These are phyloP conservation scores for Pseudomyrmex flavicornis DNA, from an alignment of 1,140 invertebrate species.

Conservation along the genomic window DNA sequence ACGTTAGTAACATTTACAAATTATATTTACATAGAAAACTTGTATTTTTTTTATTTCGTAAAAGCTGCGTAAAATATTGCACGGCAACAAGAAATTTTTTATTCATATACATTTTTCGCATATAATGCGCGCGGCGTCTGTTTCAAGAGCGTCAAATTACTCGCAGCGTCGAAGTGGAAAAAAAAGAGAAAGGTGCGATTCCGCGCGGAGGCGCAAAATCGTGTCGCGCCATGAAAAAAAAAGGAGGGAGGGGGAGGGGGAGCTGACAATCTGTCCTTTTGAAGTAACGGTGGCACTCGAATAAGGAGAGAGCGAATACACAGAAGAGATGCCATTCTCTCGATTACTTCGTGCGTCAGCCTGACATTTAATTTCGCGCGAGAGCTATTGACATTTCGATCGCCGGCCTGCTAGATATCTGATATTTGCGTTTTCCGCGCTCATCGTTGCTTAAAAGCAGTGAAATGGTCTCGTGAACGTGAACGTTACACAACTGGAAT, in stretches of 20 bases:
- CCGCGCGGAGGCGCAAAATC: constrained; percentile 22
- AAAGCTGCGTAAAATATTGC: too few relatives aligned
- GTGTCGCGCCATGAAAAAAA: constrained; percentile 45
- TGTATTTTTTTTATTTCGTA: too few relatives aligned
- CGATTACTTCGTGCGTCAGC: constrained; percentile 72
- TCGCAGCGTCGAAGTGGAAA: not conserved
- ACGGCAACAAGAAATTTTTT: too few relatives aligned
- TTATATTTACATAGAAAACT: too few relatives aligned
- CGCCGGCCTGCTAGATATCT: constrained; percentile 63
- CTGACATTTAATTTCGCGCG: constrained; percentile 74
- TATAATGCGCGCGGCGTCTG: not conserved
- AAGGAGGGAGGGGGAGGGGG: not conserved
- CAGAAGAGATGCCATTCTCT: constrained; percentile 69
- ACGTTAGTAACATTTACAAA: too few relatives aligned
- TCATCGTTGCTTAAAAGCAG: constrained; percentile 52
- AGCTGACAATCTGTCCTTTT: constrained; percentile 54
- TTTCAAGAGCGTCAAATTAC: not conserved
- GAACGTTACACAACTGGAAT: constrained; percentile 57
- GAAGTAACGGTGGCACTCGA: constrained; percentile 51
- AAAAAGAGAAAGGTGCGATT: constrained; percentile 19
- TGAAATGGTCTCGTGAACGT: constrained; percentile 61
- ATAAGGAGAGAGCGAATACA: constrained; percentile 36
- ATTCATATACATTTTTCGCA: too few relatives aligned
- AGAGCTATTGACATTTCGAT: constrained; percentile 75
- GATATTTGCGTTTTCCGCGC: constrained; percentile 72